These are phyloP conservation scores for Drosophila mulleri DNA, from an alignment of 2,888 invertebrate species.

Conservation along the genomic window DNA sequence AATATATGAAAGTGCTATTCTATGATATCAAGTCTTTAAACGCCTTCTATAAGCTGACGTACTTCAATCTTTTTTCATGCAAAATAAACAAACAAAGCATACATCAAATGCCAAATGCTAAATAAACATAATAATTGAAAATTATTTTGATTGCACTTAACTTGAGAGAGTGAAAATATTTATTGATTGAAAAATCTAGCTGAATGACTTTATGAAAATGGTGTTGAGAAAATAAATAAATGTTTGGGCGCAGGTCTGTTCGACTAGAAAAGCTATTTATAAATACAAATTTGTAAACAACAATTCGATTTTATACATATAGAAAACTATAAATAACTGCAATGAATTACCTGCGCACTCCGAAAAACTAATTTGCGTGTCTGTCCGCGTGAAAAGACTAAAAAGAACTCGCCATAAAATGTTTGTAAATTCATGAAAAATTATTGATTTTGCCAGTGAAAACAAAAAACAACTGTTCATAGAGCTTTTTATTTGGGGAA, in stretches of 20 bases:
- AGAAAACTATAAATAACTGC: not conserved
- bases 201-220: slow-evolving; percentile 7
- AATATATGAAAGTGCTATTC: too few relatives aligned
- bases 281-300: not conserved
- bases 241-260: not conserved
- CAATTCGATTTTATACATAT: not conserved
- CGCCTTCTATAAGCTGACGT: not conserved
- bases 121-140: slow-evolving; percentile 22
- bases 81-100: slow-evolving; percentile 12
- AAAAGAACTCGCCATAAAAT: slow-evolving; percentile 19
- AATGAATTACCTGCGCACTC: slow-evolving; percentile 22
- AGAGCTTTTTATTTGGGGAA: slow-evolving; percentile 7
- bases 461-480: not conserved
- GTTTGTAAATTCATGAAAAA: not conserved
- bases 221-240: not conserved
- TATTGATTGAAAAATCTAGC: slow-evolving; percentile 15
- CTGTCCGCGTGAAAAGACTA: slow-evolving; percentile 22
- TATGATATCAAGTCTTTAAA: not conserved
- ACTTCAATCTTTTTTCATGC: slow-evolving; percentile 3
- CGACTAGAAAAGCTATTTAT: not conserved
- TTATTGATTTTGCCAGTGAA: slow-evolving; percentile 50
- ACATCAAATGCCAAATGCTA: slow-evolving; percentile 5
- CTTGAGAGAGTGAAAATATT: slow-evolving; percentile 5
- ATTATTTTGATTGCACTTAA: slow-evolving; percentile 26
- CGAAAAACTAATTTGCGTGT: slow-evolving; percentile 1